Conservation (phyloP, 2,888 invertebrate genomes). For the Drosophila nr. perissopoda region DNA sequence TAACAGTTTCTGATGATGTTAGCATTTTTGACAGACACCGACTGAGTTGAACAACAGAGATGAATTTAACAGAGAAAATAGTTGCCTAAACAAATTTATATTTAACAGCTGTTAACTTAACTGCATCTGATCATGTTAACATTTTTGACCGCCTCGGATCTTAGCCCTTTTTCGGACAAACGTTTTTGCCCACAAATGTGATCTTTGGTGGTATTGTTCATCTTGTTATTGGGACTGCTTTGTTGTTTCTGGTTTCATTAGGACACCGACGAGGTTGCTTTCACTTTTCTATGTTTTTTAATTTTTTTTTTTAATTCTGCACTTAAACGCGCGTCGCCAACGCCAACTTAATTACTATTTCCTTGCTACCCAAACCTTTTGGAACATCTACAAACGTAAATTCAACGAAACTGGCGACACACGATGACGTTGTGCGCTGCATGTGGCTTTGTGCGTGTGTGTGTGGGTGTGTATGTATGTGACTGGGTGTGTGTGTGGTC, state of each 20-base stretch:
- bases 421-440: slow-evolving; percentile 18
- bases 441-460: slow-evolving; percentile 20
- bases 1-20: background rate
- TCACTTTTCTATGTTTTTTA: background rate
- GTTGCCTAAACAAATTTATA: too few species aligned
- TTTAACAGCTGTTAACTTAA: background rate
- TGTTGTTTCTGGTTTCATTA: slow-evolving; percentile 46
- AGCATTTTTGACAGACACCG: background rate
- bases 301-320: slow-evolving; percentile 36
- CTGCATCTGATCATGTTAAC: too few species aligned
- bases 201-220: background rate
- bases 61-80: too few species aligned
- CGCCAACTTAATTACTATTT: slow-evolving; percentile 78
- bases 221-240: background rate
- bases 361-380: slow-evolving; percentile 42
- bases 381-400: slow-evolving; percentile 19
- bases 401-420: slow-evolving; percentile 39
- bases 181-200: background rate
- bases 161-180: background rate
- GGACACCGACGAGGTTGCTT: slow-evolving; percentile 33
- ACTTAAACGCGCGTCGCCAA: slow-evolving; percentile 63
- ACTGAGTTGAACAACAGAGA: background rate
- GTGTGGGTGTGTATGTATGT: slow-evolving; percentile 11
- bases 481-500: slow-evolving; percentile 36
- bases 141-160: background rate